Evolutionary conservation across 1,140 invertebrate species (phyloP).

Genomic region (Drosophila seguyi): DNA sequence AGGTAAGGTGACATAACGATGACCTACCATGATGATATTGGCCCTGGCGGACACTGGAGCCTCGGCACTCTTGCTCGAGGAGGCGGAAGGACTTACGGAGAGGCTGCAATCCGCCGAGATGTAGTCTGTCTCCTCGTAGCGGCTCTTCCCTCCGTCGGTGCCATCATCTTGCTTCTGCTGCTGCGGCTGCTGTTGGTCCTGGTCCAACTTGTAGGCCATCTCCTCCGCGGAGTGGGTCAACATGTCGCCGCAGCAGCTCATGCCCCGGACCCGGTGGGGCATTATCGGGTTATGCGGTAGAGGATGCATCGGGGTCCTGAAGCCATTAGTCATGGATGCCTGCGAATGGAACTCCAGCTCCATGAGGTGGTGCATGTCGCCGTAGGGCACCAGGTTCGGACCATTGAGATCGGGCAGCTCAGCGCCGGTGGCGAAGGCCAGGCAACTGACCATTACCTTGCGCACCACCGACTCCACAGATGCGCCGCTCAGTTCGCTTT

Average conservation of each 20-base stretch:
- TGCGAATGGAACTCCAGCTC: conserved; percentile 46
- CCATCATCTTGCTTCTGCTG: conserved; percentile 7
- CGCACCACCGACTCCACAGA: conserved; percentile 67
- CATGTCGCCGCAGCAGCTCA: conserved; percentile 65
- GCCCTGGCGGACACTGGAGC: conserved; percentile 7
- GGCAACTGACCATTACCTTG: conserved; percentile 52
- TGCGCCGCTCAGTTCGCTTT: conserved; percentile 58
- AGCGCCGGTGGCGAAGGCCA: conserved; percentile 59
- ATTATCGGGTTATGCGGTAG: not conserved
- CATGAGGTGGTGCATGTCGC: conserved; percentile 67
- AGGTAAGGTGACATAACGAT: not conserved
- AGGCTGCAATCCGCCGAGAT: conserved; percentile 6
- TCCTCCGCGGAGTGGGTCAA: conserved; percentile 15
- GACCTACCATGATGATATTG: conserved; percentile 42
- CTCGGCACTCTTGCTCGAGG: conserved; percentile 22
- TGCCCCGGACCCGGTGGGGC: conserved; percentile 9
- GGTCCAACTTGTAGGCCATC: conserved; percentile 8
- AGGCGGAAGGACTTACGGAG: conserved; percentile 17
- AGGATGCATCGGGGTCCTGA: conserved; percentile 18
- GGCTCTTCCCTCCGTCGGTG: not conserved
- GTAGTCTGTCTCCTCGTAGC: conserved; percentile 8
- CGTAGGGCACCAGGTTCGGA: conserved; percentile 68
- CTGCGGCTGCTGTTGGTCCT: not conserved
- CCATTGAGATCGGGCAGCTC: conserved; percentile 58
- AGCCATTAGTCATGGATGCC: conserved; percentile 41